Evolutionary conservation across 2,888 invertebrate genomes (phyloP), one percentile per base, ranked within the genome.

Genomic region (Hydriomena furcata): DNA sequence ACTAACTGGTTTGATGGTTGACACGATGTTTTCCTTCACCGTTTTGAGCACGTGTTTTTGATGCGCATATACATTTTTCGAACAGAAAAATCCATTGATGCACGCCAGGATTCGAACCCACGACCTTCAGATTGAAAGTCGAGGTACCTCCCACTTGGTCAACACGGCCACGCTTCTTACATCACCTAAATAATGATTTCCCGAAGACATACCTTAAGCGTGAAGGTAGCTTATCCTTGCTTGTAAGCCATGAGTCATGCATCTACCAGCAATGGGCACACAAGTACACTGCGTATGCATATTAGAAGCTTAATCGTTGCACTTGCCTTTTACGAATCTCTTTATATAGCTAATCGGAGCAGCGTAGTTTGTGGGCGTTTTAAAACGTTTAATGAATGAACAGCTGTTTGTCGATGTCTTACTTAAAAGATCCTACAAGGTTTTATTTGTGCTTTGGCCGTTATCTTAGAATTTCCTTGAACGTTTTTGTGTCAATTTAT

Each of bases 341-440:
- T 71, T 61, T 63, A 71, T 70, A 70, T 65, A 69, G 73, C 51
- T 55, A 75, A 68, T 58, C 62, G 56, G 75, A 69, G 68, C 75
- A 67, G 52, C 61, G 65, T 62, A 59, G 49, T 20, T 32, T 13
- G 74, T 74, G 60, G 74, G 75, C 56, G 71, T 50, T 38, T 38
- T 11, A 44, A 34, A 37, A 44, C 43, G 48, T 55, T 41, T 55
- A 54, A 58, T 51, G 53, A 51, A 52, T 58, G 55, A 55, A 52
- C 55, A 57, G 57, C 55, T 60, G 60, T 51, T 56, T 54, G 42
- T 37, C 12, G 31, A n/a, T 37, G 28, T 37, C 7, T 34, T 50
- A 43, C 43, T 41, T 30, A 13, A 17, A 17, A 17, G 17, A 42
- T 40, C n/a, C n/a, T 46, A 32, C 11, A 10, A 30, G 30, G 27